Evolutionary conservation across 2,113 vertebrate species (phyloP).

Genomic region (Chrysemys picta): DNA sequence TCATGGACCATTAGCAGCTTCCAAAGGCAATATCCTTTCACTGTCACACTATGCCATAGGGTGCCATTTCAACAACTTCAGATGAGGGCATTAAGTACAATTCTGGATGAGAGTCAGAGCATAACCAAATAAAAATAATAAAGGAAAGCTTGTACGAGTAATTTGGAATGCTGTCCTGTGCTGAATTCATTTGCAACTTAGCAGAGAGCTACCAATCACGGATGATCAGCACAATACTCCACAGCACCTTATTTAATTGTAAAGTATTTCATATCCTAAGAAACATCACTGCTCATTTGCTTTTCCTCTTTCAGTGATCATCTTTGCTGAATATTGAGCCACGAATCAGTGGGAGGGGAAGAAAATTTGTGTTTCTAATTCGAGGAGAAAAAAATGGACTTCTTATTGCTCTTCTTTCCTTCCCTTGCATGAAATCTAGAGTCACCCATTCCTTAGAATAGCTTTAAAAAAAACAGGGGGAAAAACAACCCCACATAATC

Average conservation of each 20-base stretch:
- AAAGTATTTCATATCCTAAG: slow-evolving; percentile 82
- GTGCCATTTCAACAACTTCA: slow-evolving; percentile 83
- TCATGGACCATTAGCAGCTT: slow-evolving; percentile 84
- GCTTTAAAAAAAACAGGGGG: background rate
- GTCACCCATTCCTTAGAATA: slow-evolving; percentile 26
- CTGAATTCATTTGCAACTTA: slow-evolving; percentile 85
- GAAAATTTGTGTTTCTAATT: slow-evolving; percentile 81
- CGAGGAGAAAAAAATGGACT: slow-evolving; percentile 63
- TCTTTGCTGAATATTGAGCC: slow-evolving; percentile 77
- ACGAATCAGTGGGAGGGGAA: slow-evolving; percentile 80
- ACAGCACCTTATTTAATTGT: slow-evolving; percentile 81
- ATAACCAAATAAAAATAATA: slow-evolving; percentile 88
- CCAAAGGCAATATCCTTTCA: slow-evolving; percentile 86
- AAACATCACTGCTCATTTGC: slow-evolving; percentile 76
- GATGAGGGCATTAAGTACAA: slow-evolving; percentile 81
- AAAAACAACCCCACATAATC: background rate
- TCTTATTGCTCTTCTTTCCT: slow-evolving; percentile 51
- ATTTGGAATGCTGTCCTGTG: slow-evolving; percentile 82
- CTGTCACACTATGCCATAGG: slow-evolving; percentile 83
- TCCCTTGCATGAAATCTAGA: slow-evolving; percentile 35
- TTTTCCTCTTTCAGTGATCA: slow-evolving; percentile 81
- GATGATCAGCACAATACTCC: slow-evolving; percentile 74
- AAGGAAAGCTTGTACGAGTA: slow-evolving; percentile 83
- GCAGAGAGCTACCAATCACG: slow-evolving; percentile 81
- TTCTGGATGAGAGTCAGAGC: slow-evolving; percentile 85